Conservation (phyloP, 2,888 invertebrate species). For the Trissoscelio sp. region DNA sequence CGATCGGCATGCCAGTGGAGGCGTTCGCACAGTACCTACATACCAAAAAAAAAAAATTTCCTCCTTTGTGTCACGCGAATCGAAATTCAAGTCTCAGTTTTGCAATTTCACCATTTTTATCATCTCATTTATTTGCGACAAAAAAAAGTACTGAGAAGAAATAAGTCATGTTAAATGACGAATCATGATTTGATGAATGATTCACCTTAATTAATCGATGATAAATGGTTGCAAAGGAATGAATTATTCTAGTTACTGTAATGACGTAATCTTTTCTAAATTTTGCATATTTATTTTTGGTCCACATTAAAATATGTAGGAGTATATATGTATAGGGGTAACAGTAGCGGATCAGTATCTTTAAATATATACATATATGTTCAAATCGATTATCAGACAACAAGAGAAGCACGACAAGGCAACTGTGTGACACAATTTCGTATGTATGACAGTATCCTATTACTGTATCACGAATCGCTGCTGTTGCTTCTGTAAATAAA, state of each 20-base stretch:
- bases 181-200: too few species aligned
- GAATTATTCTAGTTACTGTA: too few species aligned
- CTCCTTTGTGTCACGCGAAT: slow-evolving; percentile 14
- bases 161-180: too few species aligned
- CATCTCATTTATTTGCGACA: too few species aligned
- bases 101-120: neutral
- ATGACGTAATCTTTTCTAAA: too few species aligned
- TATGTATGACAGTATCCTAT: slow-evolving; percentile 48
- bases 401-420: slow-evolving; percentile 48
- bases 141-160: too few species aligned
- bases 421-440: slow-evolving; percentile 46
- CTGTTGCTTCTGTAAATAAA: slow-evolving; percentile 33
- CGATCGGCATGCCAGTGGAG: slow-evolving; percentile 55
- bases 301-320: slow-evolving; percentile 11
- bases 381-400: slow-evolving; percentile 55
- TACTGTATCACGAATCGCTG: slow-evolving; percentile 28
- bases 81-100: neutral
- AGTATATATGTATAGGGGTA: too few species aligned
- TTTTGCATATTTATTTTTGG: neutral
- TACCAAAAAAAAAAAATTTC: slow-evolving; percentile 27
- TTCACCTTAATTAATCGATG: too few species aligned
- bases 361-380: neutral
- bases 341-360: neutral
- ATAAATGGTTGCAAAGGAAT: too few species aligned
- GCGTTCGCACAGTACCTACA: slow-evolving; percentile 36